These are phyloP conservation scores for Nesoenas mayeri DNA, from an alignment of 2,113 vertebrate genomes.

Conservation along the genomic window DNA sequence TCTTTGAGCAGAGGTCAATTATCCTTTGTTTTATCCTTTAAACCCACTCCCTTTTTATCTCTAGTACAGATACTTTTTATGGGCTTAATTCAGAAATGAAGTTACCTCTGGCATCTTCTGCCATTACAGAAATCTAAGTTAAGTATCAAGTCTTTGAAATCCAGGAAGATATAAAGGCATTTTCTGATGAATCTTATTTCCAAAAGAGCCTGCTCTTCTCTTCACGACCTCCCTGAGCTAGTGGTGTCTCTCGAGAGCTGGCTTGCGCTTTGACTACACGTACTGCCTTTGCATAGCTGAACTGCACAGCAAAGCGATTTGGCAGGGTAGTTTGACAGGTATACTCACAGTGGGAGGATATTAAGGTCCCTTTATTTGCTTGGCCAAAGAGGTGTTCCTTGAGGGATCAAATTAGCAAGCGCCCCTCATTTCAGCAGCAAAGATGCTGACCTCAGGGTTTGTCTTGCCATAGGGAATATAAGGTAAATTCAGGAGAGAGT, in stretches of 20 bases:
- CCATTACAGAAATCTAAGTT: not conserved
- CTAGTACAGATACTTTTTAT: not conserved
- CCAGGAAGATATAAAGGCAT: not conserved
- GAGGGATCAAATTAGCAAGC: not conserved
- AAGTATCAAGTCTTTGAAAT: constrained; percentile 7
- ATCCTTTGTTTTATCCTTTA: constrained; percentile 51
- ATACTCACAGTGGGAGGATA: not conserved
- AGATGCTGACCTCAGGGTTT: not conserved
- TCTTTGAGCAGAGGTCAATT: constrained; percentile 34
- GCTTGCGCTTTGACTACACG: not conserved
- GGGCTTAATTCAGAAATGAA: constrained; percentile 21
- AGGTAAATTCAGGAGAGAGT: not conserved
- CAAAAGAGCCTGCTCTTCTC: not conserved
- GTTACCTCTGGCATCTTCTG: constrained; percentile 30
- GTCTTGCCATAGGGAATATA: not conserved
- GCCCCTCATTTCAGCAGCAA: not conserved
- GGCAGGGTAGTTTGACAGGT: not conserved
- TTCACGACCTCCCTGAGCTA: not conserved
- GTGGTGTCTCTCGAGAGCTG: not conserved
- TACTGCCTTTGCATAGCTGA: not conserved
- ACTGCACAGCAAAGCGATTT: not conserved
- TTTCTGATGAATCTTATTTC: constrained; percentile 4
- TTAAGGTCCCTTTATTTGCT: not conserved
- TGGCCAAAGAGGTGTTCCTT: not conserved
- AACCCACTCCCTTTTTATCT: constrained; percentile 32